Percentiles rank a stretch among this genome's conserved stretches.
Evolutionary conservation across 2,113 vertebrate species (phyloP).

Genomic region (Leuciscus idus): DNA sequence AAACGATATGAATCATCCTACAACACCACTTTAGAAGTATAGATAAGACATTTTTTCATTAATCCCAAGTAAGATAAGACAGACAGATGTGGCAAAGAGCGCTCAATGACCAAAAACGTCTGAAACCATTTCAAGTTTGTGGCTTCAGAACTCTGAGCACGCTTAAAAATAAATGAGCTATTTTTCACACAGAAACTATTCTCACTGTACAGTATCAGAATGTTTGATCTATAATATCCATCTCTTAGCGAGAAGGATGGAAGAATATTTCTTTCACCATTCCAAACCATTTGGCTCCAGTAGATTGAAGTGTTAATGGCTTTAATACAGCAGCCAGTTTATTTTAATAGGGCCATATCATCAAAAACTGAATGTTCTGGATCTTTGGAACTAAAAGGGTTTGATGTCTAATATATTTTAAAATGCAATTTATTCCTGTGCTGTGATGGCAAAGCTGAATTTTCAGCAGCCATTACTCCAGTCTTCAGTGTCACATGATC

Average conservation of each 20-base stretch:
- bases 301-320: conserved; percentile 7
- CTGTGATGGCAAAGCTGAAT: not conserved
- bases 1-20: not conserved
- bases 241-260: not conserved
- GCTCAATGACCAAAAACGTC: conserved; percentile 10
- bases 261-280: not conserved
- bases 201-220: not conserved
- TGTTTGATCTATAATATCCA: not conserved
- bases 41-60: conserved; percentile 40
- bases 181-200: conserved; percentile 30
- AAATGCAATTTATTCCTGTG: not conserved
- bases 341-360: not conserved
- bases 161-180: conserved; percentile 1
- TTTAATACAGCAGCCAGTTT: not conserved
- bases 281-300: conserved; percentile 4
- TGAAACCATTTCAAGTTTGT: conserved; percentile 30
- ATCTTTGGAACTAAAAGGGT: not conserved
- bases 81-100: conserved; percentile 40
- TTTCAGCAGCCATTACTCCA: not conserved
- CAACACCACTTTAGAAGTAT: not conserved
- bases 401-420: not conserved
- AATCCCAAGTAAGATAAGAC: conserved; percentile 39
- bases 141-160: not conserved
- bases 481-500: not conserved
- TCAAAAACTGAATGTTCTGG: not conserved